Evolutionary conservation across 2,888 invertebrate genomes (phyloP), one percentile per base, ranked within the genome.

Genomic region (Anorthoa munda): DNA sequence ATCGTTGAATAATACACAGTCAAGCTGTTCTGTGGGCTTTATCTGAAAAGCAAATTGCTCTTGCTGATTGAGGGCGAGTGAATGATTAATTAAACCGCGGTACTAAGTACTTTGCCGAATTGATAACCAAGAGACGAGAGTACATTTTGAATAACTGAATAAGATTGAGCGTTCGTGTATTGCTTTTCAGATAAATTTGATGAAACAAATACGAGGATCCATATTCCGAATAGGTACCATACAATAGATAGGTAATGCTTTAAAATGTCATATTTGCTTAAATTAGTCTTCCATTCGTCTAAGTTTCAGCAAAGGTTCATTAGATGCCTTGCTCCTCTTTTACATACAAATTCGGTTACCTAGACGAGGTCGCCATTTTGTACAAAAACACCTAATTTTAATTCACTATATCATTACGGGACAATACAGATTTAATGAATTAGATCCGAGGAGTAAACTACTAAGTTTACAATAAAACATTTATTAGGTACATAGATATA

Each of bases 361-460:
- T 96, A 96, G 96, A 96, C 93, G 96, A 96, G 96, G 96, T 94
- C 93, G 93, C 93, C 93, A 92, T 91, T 93, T 95, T 95, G 94
- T 95, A 96, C 95, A 95, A 95, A 94, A 95, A 94, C 93, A 93
- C 91, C 94, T 94, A 93, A 90, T 87, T 88, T 88, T 91, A 91
- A 93, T 92, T 91, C 87, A 90, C 93, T 93, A 92, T 91, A 90
- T 92, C 92, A 92, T 89, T 93, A 94, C 91, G 93, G 94, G 94
- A 95, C 94, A 94, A 93, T 95, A 95, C 94, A 94, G 94, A 92
- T 94, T 93, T 91, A 93, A 93, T 93, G 91, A 94, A 93, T 93
- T 93, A 95, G 92, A 94, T 94, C 91, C 88, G 89, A 94, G 93
- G 89, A 94, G 93, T 93, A 93, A 94, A 93, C 94, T 92, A 93